Percentiles rank a stretch among this genome's conserved stretches.
phyloP scores from a whole-genome alignment of 2,113 vertebrate genomes.

The Aramus guarauna region DNA sequence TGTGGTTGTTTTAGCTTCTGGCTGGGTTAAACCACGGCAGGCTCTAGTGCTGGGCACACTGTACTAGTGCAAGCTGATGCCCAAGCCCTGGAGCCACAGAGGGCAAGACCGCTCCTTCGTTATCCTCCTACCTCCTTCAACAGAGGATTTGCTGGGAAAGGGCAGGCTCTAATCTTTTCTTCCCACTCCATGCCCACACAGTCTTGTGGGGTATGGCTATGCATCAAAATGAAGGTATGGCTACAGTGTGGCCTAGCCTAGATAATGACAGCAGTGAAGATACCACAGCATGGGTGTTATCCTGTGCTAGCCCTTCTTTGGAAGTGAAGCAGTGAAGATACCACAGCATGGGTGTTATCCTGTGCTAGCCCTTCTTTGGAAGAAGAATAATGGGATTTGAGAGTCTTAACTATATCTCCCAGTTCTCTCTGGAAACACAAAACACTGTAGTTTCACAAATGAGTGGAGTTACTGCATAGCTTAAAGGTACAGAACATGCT shows the following conservation, averaged over 20 bases:
- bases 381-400: not conserved
- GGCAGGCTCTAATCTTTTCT: not conserved
- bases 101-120: not conserved
- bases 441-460: not conserved
- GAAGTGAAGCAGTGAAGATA: not conserved
- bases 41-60: not conserved
- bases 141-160: not conserved
- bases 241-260: not conserved
- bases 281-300: not conserved
- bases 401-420: not conserved
- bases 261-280: not conserved
- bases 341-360: not conserved
- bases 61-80: not conserved
- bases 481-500: not conserved
- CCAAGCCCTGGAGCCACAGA: not conserved
- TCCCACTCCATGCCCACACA: not conserved
- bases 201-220: not conserved
- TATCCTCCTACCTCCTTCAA: not conserved
- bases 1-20: no score
- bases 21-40: no score
- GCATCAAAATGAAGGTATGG: not conserved
- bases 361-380: not conserved
- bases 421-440: not conserved
- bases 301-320: not conserved
- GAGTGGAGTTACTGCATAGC: not conserved